These are phyloP conservation scores for Gallirallus australis DNA, from an alignment of 2,797 vertebrate genomes.

Conservation along the genomic window DNA sequence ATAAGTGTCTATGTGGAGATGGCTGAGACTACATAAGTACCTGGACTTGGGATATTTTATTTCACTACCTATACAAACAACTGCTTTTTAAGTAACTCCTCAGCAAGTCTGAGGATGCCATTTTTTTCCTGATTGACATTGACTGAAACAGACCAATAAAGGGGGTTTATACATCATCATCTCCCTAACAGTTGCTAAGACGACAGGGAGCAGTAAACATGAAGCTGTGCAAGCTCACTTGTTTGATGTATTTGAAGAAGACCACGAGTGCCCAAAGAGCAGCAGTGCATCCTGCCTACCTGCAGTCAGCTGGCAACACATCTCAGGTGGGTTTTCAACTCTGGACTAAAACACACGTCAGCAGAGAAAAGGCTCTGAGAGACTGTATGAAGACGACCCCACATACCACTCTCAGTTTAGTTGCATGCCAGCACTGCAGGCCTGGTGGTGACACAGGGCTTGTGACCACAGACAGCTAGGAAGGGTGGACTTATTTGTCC, in stretches of 20 bases:
- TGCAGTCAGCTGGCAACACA: not conserved
- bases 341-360: not conserved
- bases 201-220: not conserved
- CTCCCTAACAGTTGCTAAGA: not conserved
- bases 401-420: not conserved
- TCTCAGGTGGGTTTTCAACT: not conserved
- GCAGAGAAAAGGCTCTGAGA: not conserved
- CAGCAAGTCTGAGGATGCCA: not conserved
- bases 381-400: not conserved
- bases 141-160: not conserved
- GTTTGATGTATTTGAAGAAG: not conserved
- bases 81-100: not conserved
- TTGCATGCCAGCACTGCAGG: not conserved
- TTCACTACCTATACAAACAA: not conserved
- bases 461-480: rapidly evolving
- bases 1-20: not conserved
- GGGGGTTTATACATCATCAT: not conserved
- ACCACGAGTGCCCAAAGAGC: not conserved
- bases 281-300: not conserved
- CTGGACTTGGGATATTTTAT: not conserved
- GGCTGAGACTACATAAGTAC: not conserved
- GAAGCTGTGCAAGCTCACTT: not conserved
- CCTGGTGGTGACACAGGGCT: not conserved
- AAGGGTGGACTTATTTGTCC: not conserved
- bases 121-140: not conserved